These are phyloP conservation scores for Lithodes maja DNA, from an alignment of 2,888 invertebrate species.

Conservation along the genomic window DNA sequence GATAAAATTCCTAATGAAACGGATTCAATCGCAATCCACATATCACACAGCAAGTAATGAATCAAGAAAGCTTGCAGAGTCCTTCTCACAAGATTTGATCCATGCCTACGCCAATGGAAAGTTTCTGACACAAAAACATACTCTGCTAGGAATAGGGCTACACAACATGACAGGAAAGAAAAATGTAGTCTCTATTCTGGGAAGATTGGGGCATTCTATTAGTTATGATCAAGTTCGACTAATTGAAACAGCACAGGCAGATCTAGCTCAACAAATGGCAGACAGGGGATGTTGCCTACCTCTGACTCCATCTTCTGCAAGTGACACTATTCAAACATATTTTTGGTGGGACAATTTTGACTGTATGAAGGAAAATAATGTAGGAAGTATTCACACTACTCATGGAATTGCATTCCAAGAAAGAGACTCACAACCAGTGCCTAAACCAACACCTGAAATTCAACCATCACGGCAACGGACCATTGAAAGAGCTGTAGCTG, in stretches of 20 bases:
- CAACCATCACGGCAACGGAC: constrained; percentile 20
- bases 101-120: constrained; percentile 18
- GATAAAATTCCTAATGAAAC: constrained; percentile 18
- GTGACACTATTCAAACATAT: constrained; percentile 20
- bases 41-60: constrained; percentile 14
- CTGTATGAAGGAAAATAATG: constrained; percentile 25
- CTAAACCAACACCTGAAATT: constrained; percentile 25
- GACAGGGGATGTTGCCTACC: constrained; percentile 26
- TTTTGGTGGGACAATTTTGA: constrained; percentile 19
- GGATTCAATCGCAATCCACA: constrained; percentile 6
- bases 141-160: constrained; percentile 17
- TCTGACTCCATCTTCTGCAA: constrained; percentile 33
- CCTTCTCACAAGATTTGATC: constrained; percentile 17
- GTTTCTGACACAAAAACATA: constrained; percentile 22
- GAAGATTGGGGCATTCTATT: constrained; percentile 29
- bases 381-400: constrained; percentile 21
- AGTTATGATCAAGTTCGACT: constrained; percentile 23
- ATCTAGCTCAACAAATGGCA: constrained; percentile 26
- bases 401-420: constrained; percentile 20
- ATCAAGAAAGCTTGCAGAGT: constrained; percentile 7
- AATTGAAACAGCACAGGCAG: constrained; percentile 3
- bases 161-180: constrained; percentile 25
- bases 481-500: constrained; percentile 21
- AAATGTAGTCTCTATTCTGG: constrained; percentile 22
- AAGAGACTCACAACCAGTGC: constrained; percentile 28